Base-by-base conservation (phyloP, 2,797 vertebrate genomes). In the Gallinago stenura region DNA sequence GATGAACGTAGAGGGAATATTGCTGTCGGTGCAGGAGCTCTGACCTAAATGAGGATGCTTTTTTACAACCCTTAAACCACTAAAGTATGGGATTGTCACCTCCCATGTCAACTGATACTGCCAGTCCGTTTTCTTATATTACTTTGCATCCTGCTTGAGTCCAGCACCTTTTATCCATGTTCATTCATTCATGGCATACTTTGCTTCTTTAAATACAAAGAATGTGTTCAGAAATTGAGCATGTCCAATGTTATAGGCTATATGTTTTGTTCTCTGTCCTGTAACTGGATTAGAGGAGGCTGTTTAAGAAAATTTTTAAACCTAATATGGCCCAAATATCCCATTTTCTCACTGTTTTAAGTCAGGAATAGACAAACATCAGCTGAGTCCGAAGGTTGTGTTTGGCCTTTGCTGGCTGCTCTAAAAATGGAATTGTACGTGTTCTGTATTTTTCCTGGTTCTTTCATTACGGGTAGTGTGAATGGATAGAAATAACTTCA, bases 21-120 rank as follows among this genome's bases (percentile, higher is more conserved):
- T 69, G 41, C 45, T 93, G 18, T 33, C 0, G 0, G 46, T 54
- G 51, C 56, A 56, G 51, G 2, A 0, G 4, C 22, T 62, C 39
- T 90, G 28, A 41, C 82, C 3, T 19, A 56, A 81, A 43, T 41
- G 18, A 60, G 15, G 25, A 24, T 75, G 25, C 2, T 57, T 45
- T 75, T 68, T 56, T 50, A 48, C 28, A 58, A 10, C 18, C 41
- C 30, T 83, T 58, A 43, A 76, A 58, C 17, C n/a, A 20, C n/a
- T 46, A 4, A 41, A 57, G 8, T 26, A 13, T 53, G 30, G 9
- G 17, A n/a, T 50, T 90, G 25, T 60, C 10, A 41, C 6, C 22
- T 80, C 19, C 66, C 21, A 4, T 7, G 8, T 89, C 33, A 76
- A 12, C 20, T 75, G 37, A 50, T 57, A 54, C 15, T 57, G 65